A percentile compares a stretch with the other conserved stretches of the same genome.
Conservation (phyloP, 2,888 invertebrate species). For the Thecocarcelia acutangulata region DNA sequence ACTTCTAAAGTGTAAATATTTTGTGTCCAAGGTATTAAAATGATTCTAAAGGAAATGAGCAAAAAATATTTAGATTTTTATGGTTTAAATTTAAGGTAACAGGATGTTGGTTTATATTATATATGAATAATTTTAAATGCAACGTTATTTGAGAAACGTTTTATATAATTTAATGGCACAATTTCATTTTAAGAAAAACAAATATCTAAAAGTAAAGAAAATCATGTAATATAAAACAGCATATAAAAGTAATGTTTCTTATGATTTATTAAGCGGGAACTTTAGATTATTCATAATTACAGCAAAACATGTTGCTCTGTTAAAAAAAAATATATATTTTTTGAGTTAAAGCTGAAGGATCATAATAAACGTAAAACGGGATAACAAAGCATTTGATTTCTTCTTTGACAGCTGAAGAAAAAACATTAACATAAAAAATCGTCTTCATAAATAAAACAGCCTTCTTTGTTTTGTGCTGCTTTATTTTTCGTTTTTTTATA, state of each 20-base stretch:
- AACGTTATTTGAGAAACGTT: too few relatives aligned
- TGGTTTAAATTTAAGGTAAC: constrained; percentile 24
- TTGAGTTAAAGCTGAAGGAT: background rate
- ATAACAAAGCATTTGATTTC: too few relatives aligned
- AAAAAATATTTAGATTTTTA: constrained; percentile 41
- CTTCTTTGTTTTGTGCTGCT: constrained; percentile 18
- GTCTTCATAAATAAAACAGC: constrained; percentile 23
- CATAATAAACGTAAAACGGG: background rate
- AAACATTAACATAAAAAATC: too few relatives aligned
- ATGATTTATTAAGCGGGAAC: too few relatives aligned
- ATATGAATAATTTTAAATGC: background rate
- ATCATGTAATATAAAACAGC: too few relatives aligned
- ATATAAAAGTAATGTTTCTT: too few relatives aligned
- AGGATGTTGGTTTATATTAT: constrained; percentile 37
- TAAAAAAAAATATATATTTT: too few relatives aligned
- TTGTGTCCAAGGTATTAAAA: background rate
- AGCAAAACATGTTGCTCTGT: background rate
- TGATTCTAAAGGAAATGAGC: constrained; percentile 38
- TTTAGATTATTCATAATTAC: too few relatives aligned
- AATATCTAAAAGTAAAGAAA: too few relatives aligned
- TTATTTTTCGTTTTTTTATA: background rate
- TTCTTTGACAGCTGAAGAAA: background rate
- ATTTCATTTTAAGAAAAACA: background rate
- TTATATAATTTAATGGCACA: background rate
- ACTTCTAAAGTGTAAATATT: too few relatives aligned